Evolutionary conservation across 1,140 invertebrate genomes (phyloP).

Genomic region (Adoxophyes honmai): DNA sequence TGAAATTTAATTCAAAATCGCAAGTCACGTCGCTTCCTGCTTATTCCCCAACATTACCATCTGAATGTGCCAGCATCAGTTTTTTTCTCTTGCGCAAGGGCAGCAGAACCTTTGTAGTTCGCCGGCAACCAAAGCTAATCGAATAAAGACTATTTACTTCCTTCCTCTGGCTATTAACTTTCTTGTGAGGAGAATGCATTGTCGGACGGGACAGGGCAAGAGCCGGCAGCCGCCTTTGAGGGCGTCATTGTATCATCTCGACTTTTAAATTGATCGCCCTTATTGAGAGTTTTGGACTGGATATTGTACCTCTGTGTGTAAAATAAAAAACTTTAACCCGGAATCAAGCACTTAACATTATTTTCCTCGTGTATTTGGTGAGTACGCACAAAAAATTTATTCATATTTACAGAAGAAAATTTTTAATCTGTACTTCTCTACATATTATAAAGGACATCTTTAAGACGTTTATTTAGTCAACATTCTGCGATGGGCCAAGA

Average conservation of each 20-base stretch:
- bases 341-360: too few species aligned
- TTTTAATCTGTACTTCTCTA: too few species aligned
- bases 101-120: conserved; percentile 17
- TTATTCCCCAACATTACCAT: not conserved
- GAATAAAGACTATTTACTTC: conserved; percentile 57
- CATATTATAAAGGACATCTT: too few species aligned
- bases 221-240: conserved; percentile 23
- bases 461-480: too few species aligned
- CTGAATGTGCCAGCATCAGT: not conserved
- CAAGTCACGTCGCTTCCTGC: conserved; percentile 6
- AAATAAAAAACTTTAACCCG: too few species aligned
- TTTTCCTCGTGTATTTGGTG: too few species aligned
- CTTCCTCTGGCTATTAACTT: conserved; percentile 34
- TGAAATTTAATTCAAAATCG: conserved; percentile 3
- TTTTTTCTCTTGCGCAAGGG: conserved; percentile 20
- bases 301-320: too few species aligned
- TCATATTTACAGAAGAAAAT: too few species aligned
- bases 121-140: conserved; percentile 40
- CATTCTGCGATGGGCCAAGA: not conserved
- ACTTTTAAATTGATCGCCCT: conserved; percentile 11
- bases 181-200: conserved; percentile 27
- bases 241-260: not conserved
- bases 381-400: too few species aligned
- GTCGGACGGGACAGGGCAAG: conserved; percentile 7
- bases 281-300: not conserved